phyloP scores from a whole-genome alignment of 2,888 invertebrate genomes.

The Torymus tubicola region DNA sequence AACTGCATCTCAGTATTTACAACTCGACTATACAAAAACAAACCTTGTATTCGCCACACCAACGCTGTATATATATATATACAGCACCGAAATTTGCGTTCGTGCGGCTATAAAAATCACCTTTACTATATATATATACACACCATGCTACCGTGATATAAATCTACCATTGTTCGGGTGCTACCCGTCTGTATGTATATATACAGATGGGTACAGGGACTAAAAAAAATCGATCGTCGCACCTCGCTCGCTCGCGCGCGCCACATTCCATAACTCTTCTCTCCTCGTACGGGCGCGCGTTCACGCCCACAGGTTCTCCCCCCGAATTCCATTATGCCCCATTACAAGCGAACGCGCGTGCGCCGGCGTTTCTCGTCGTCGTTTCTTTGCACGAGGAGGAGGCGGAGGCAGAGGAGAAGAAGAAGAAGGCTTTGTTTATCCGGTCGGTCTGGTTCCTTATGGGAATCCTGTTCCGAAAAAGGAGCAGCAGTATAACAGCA shows the following conservation, averaged over 20 bases:
- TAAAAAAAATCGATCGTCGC: conserved; percentile 8
- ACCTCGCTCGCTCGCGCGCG: conserved; percentile 13
- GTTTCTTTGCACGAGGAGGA: background rate
- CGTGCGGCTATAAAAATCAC: background rate
- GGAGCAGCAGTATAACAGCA: too few species aligned
- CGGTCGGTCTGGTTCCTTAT: too few species aligned
- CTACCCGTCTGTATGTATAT: too few species aligned
- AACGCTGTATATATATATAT: too few species aligned
- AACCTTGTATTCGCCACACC: too few species aligned
- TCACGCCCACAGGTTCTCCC: conserved; percentile 59
- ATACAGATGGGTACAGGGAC: too few species aligned
- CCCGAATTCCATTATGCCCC: conserved; percentile 69
- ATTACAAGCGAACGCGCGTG: conserved; percentile 61
- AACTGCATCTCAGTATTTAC: too few species aligned
- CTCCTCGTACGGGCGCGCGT: background rate
- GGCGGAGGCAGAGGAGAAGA: too few species aligned
- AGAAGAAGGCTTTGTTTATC: too few species aligned
- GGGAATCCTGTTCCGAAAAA: too few species aligned
- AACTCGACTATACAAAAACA: too few species aligned
- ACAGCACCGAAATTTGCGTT: too few species aligned
- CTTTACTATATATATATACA: background rate
- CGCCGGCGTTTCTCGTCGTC: background rate
- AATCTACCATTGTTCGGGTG: conserved; percentile 45
- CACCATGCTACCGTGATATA: conserved; percentile 15
- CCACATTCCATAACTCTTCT: conserved; percentile 6